These are phyloP conservation scores for roundworm (Caenorhabditis elegans) DNA, from an alignment of 1,140 invertebrate species.

Conservation along the genomic window WBcel235 BX284606.5:2213001-2213500, in stretches of 20 bases:
- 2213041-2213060: too few species aligned
- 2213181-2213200: not conserved
- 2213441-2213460: conserved; percentile 16
- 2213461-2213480: conserved; percentile 30
- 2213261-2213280: not conserved
- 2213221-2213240: conserved; percentile 28
- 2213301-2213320: not conserved
- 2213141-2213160: not conserved
- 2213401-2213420: not conserved
- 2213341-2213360: not conserved
- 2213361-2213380: not conserved
- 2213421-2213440: conserved; percentile 27
- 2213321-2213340: not conserved
- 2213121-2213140: not conserved
- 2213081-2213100: not conserved
- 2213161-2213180: not conserved
- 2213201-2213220: not conserved
- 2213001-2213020: not conserved
- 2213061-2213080: too few species aligned
- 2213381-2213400: too few species aligned
- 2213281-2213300: not conserved
- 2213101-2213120: not conserved
- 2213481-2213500: conserved; percentile 10
- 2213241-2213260: conserved; percentile 22
- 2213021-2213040: too few species aligned